Evolutionary conservation across 2,797 vertebrate genomes (phyloP), one percentile per base, ranked within the genome.

Genomic region (Alexandromys oeconomus): DNA sequence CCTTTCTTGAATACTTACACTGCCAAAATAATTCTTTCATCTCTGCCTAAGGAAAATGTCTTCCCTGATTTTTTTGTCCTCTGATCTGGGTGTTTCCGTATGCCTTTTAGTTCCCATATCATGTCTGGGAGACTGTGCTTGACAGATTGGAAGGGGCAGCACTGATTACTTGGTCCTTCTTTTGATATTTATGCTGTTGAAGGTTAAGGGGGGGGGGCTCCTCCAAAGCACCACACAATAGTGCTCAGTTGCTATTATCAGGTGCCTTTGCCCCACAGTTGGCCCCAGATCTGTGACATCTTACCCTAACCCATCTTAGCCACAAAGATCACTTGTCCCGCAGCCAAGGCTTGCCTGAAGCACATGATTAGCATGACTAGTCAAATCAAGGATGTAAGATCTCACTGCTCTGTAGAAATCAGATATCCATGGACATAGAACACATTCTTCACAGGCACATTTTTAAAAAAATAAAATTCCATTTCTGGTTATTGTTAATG

Each of bases 211-310:
- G 69, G n/a, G 19, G 48, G 34, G 29, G 34, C 54, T 54, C 73
- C 63, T 63, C 73, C 67, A 23, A 63, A 34, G 46, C 9, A 10
- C 13, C 86, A 7, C 2, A n/a, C n/a, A 86, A 25, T 7, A 57
- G 34, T 11, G 34, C 10, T 37, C 4, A 12, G 1, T 6, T 21
- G 73, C 4, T 23, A 48, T 25, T 25, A 40, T 73, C 65, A 46
- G 0, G 5, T 1, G 6, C 10, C 29, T 17, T 13, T 1, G 7
- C 2, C 29, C 7, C 27, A 57, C 19, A 1, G 5, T 61, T 69
- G 25, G 27, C 9, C 74, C 21, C 37, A n/a, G 37, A 15, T 25
- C 51, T 21, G 34, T 10, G 4, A 77, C 54, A 11, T 23, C 74
- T 71, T 21, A 63, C 61, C n/a, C 74, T 61, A 51, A 9, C 48